Evolutionary conservation across 2,888 invertebrate genomes (phyloP).

Genomic region (Euplagia quadripunctaria): DNA sequence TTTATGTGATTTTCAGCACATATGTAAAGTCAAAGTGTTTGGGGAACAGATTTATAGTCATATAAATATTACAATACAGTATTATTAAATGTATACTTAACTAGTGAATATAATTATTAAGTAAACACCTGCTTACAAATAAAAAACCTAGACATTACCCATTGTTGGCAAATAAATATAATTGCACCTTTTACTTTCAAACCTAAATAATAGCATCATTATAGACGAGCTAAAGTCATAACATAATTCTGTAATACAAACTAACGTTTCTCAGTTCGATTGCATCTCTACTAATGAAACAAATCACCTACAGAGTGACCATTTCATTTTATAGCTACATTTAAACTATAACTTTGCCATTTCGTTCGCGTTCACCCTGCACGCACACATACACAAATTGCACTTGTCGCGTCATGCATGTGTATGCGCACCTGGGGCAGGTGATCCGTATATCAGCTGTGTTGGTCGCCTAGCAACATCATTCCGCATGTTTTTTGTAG

Average conservation of each 20-base stretch:
- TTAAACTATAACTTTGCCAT: conserved; percentile 7
- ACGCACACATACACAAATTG: conserved; percentile 52
- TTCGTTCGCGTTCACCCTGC: conserved; percentile 35
- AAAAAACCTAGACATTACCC: not conserved
- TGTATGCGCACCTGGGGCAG: conserved; percentile 65
- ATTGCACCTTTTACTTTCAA: not conserved
- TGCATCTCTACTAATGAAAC: not conserved
- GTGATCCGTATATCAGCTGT: conserved; percentile 64
- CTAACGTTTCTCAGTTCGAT: not conserved
- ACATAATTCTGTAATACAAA: not conserved
- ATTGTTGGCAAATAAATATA: not conserved
- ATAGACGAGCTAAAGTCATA: not conserved
- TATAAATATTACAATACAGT: not conserved
- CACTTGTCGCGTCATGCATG: conserved; percentile 61
- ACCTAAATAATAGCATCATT: not conserved
- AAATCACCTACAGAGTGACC: not conserved
- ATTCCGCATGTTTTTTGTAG: conserved; percentile 34
- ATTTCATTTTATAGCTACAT: conserved; percentile 2
- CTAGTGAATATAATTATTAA: not conserved
- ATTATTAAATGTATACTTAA: not conserved
- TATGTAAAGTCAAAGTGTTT: no score
- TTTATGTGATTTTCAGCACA: not conserved
- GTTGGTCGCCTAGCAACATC: conserved; percentile 43
- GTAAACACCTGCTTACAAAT: not conserved
- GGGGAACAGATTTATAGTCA: no score